These are phyloP conservation scores for Grammomys surdaster DNA, from an alignment of 2,113 vertebrate genomes.

Conservation along the genomic window DNA sequence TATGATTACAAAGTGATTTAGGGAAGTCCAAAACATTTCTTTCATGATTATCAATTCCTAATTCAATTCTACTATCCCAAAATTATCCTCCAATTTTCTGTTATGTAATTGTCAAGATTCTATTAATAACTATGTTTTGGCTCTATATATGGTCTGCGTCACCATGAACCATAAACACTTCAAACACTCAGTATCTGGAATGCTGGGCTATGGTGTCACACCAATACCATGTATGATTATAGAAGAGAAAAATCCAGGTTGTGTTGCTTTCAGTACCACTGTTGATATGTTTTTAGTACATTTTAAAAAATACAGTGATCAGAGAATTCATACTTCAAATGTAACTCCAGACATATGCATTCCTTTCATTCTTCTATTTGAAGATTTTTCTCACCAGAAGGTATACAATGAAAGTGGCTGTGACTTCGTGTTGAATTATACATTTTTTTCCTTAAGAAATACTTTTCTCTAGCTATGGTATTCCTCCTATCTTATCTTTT, in stretches of 20 bases:
- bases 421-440: neutral
- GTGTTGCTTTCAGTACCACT: neutral
- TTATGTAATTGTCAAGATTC: neutral
- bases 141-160: neutral
- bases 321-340: neutral
- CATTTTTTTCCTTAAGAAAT: neutral
- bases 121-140: neutral
- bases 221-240: neutral
- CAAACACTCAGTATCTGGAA: neutral
- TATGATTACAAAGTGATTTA: neutral
- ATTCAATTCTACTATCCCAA: neutral
- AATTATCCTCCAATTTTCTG: neutral
- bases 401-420: neutral
- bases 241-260: neutral
- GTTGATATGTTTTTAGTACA: neutral
- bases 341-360: neutral
- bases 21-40: neutral
- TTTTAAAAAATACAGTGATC: neutral
- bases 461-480: neutral
- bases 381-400: neutral
- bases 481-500: neutral
- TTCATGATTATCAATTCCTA: neutral
- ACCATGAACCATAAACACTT: neutral
- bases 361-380: neutral
- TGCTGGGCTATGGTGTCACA: neutral